phyloP scores from a whole-genome alignment of 2,113 vertebrate species.

The Thymallus thymallus region DNA sequence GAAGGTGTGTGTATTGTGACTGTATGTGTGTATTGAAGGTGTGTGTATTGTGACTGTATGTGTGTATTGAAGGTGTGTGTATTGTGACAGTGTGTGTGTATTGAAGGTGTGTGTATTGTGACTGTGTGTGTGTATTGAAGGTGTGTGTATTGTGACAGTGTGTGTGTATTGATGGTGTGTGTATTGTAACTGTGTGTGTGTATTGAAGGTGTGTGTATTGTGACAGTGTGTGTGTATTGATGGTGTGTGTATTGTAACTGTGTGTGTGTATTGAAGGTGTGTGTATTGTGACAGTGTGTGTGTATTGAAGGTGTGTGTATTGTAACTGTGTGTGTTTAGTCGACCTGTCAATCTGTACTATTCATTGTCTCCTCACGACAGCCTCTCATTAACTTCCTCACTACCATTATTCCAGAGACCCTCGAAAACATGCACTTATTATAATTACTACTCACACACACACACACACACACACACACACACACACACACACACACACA shows the following conservation, averaged over 20 bases:
- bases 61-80: too few relatives aligned
- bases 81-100: background rate
- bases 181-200: too few relatives aligned
- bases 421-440: slow-evolving; percentile 75
- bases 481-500: too few relatives aligned
- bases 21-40: slow-evolving; percentile 8
- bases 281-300: background rate
- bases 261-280: background rate
- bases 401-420: slow-evolving; percentile 58
- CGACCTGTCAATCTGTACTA: slow-evolving; percentile 64
- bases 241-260: too few relatives aligned
- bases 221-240: too few relatives aligned
- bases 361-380: slow-evolving; percentile 57
- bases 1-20: background rate
- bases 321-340: slow-evolving; percentile 30
- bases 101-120: background rate
- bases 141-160: too few relatives aligned
- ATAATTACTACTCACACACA: slow-evolving; percentile 87
- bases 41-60: background rate
- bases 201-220: background rate
- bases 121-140: too few relatives aligned
- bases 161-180: slow-evolving; percentile 9
- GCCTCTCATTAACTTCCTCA: slow-evolving; percentile 49
- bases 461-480: background rate
- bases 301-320: background rate